Base-by-base conservation (phyloP, 2,888 invertebrate species). In the Lasioglossum villosulum region DNA sequence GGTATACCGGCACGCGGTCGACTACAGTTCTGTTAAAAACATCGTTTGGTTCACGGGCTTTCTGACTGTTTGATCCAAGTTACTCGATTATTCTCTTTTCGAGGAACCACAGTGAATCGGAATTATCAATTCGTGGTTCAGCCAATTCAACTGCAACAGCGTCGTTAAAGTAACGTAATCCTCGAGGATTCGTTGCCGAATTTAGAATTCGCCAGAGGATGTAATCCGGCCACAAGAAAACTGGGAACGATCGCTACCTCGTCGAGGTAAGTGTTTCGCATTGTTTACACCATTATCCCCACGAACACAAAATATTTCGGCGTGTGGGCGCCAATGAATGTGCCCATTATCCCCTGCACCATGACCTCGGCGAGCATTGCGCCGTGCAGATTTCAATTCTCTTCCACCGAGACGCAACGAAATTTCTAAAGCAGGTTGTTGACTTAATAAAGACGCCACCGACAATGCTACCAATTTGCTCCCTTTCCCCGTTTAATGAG, bases 1-100 rank as follows among this genome's bases (percentile, higher is more conserved):
- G 93, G 93, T 93, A 89, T 91, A 91, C 88, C 80, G 79, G 92
- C 93, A 93, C 93, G 93, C 93, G 93, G 93, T 91, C 90, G 89
- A 78, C 86, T 88, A 83, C 91, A 93, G 91, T 93, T 91, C 92
- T 83, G 86, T 91, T 90, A 91, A 93, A 93, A 93, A 93, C 93
- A 93, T 90, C 88, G 91, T 87, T 87, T 88, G 89, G 88, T 89
- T 90, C 87, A 82, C 82, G 83, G 73, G 82, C 84, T 72, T 78
- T 56, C 73, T 12, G n/a, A n/a, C 48, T 39, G 39, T 74, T 78
- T 42, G 23, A 16, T 16, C 45, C 8, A 37, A 37, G 4, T n/a
- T 71, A 23, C 48, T 23, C 68, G 0, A 37, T 14, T 4, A 4
- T n/a, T 14, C n/a, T 45, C 59, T n/a, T 16, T 39, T 27, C 5